These are phyloP conservation scores for Pantherophis alleghaniensis DNA, from an alignment of 2,797 vertebrate genomes.

Conservation along the genomic window DNA sequence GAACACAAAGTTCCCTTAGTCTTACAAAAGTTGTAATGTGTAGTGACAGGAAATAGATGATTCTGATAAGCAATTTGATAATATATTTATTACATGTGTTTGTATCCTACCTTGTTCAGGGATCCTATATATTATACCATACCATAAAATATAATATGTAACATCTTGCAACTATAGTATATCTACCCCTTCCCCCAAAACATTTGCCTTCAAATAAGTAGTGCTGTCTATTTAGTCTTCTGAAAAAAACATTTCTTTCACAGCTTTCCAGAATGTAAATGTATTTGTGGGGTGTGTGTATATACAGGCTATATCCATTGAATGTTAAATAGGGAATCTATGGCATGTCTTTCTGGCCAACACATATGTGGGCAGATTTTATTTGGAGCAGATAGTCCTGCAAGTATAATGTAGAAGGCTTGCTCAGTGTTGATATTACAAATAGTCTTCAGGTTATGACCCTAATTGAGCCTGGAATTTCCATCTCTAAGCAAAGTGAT, in stretches of 20 bases:
- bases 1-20: background rate
- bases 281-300: background rate
- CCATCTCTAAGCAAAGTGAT: background rate
- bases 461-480: background rate
- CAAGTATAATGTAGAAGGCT: background rate
- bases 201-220: background rate
- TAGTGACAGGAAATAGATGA: background rate
- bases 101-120: background rate
- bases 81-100: background rate
- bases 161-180: background rate
- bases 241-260: background rate
- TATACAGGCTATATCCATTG: background rate
- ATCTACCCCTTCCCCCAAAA: background rate
- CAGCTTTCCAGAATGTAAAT: background rate
- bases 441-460: background rate
- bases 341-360: background rate
- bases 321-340: background rate
- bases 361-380: background rate
- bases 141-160: background rate
- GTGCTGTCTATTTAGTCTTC: background rate
- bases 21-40: background rate
- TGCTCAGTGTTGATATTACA: background rate
- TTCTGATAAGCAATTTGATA: background rate
- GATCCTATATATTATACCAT: background rate
- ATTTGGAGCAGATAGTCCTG: background rate